These are phyloP conservation scores for Drosophila sproati DNA, from an alignment of 1,140 invertebrate genomes.

Conservation along the genomic window DNA sequence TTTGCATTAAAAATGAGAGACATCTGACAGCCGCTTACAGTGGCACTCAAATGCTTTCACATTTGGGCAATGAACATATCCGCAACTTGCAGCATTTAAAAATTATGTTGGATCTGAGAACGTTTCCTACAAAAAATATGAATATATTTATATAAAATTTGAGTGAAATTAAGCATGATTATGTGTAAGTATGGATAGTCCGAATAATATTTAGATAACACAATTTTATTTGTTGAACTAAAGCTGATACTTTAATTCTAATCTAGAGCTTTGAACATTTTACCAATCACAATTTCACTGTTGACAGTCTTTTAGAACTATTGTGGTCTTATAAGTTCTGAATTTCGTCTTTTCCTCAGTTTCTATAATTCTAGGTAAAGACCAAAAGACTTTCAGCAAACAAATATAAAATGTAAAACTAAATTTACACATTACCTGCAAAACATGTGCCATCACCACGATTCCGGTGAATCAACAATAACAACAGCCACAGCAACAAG, in stretches of 20 bases:
- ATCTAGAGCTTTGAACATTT: too few species aligned
- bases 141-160: background rate
- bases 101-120: background rate
- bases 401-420: slow-evolving; percentile 82
- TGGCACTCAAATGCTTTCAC: slow-evolving; percentile 43
- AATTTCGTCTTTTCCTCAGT: slow-evolving; percentile 17
- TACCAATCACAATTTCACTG: too few species aligned
- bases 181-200: too few species aligned
- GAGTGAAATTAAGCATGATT: background rate
- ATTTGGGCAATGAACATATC: background rate
- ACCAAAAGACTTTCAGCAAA: slow-evolving; percentile 41
- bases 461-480: slow-evolving; percentile 30
- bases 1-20: slow-evolving; percentile 80
- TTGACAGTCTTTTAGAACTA: background rate
- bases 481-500: slow-evolving; percentile 12
- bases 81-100: background rate
- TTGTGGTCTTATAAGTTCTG: background rate
- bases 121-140: too few species aligned
- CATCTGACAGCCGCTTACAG: slow-evolving; percentile 75
- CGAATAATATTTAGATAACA: too few species aligned
- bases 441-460: slow-evolving; percentile 49
- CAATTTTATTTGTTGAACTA: too few species aligned
- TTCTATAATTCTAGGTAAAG: slow-evolving; percentile 4
- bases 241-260: too few species aligned
- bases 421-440: slow-evolving; percentile 74